Evolutionary conservation across 1,140 invertebrate genomes (phyloP).

Genomic region (Panulirus ornatus): DNA sequence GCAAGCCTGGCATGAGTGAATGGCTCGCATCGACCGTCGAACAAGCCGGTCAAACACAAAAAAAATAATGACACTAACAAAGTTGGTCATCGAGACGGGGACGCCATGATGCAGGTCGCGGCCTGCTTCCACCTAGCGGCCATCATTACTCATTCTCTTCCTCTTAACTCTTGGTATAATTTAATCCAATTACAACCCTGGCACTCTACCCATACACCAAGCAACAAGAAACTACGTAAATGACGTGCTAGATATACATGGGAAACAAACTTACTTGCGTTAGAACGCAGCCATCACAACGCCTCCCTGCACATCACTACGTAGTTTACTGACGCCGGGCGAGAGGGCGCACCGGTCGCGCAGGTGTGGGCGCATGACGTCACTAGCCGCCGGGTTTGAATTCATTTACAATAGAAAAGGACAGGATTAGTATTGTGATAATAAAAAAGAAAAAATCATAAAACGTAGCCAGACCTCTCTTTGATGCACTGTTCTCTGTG

Average conservation of each 20-base stretch:
- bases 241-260: not conserved
- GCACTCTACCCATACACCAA: not conserved
- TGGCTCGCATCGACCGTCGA: not conserved
- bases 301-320: conserved; percentile 56
- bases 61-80: conserved; percentile 14
- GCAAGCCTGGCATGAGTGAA: too few relatives aligned
- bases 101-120: conserved; percentile 44
- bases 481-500: too few relatives aligned
- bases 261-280: conserved; percentile 24
- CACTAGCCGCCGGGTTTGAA: conserved; percentile 45
- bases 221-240: not conserved
- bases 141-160: not conserved
- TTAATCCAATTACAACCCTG: not conserved
- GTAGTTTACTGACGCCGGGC: conserved; percentile 56
- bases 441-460: too few relatives aligned
- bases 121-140: not conserved
- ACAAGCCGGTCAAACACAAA: not conserved
- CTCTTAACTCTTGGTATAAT: not conserved
- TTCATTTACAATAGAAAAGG: not conserved
- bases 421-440: too few relatives aligned
- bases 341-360: conserved; percentile 50
- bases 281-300: conserved; percentile 17
- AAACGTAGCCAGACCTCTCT: too few relatives aligned
- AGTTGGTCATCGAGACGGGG: conserved; percentile 29
- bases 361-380: conserved; percentile 54